Base-by-base conservation (phyloP, 2,113 vertebrate genomes). In the Agelaius phoeniceus region DNA sequence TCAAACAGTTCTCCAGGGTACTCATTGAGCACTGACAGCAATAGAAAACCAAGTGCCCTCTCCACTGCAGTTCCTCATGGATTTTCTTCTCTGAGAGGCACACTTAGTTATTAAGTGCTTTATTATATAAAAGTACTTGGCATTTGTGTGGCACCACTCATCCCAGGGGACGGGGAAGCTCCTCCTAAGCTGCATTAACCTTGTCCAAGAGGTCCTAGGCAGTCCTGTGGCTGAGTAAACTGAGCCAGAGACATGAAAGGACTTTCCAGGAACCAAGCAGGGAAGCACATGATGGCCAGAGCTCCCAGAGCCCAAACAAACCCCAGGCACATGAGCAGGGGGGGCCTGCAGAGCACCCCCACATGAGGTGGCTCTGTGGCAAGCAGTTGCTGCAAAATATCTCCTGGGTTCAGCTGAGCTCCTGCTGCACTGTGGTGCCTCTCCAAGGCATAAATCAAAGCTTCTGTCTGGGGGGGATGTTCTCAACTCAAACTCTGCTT, bases 401-500 rank as follows among this genome's bases (percentile, higher is more conserved):
- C 68, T 49, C 35, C 46, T 43, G 80, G 22, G 16, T 31, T 41
- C 8, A 3, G 28, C 33, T 67, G 90, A 62, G 46, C 41, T 93
- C 67, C 87, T 13, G 10, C 69, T 52, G 72, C 2, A 2, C 66
- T 37, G n/a, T 2, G 3, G 6, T 58, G 46, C 59, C 15, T 85
- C 54, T 82, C 21, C 61, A 51, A 61, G n/a, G 35, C 15, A 28
- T 18, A 31, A 81, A 71, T 46, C 95, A 74, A 89, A 92, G 65
- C n/a, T 55, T 0, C 16, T 52, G 3, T 28, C 46, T 2, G 0
- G 0, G 0, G 48, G 23, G 15, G 13, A 17, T 33, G 43, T 44
- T 65, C 46, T 77, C 51, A 35, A 13, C 58, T 44, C 62, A 11
- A 14, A 33, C 23, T 46, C 49, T 48, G 35, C 0, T 0, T 24